Conservation (phyloP, 2,797 vertebrate genomes). For the Notamacropus eugenii region DNA sequence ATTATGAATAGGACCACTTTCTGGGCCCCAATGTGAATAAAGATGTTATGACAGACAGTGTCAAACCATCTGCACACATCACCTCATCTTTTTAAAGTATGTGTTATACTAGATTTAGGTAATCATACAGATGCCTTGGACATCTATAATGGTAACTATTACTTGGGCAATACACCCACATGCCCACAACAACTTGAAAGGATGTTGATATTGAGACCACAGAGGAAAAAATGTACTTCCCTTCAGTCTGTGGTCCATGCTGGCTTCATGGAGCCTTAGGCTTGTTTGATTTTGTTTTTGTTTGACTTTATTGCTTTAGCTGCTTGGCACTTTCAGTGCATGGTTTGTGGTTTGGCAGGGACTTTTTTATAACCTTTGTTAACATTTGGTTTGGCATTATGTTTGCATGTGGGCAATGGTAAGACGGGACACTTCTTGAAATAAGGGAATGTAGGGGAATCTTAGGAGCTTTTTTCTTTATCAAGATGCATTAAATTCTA, state of each 20-base stretch:
- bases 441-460: background rate
- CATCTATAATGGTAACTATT: background rate
- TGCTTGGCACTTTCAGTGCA: conserved; percentile 38
- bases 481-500: conserved; percentile 13
- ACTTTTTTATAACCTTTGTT: conserved; percentile 50
- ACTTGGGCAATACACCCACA: background rate
- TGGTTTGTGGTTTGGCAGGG: conserved; percentile 37
- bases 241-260: conserved; percentile 10
- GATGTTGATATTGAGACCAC: background rate
- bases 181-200: background rate
- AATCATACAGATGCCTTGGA: background rate
- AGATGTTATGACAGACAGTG: background rate
- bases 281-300: conserved; percentile 33
- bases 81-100: background rate
- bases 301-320: conserved; percentile 43
- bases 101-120: background rate
- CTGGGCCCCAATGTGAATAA: background rate
- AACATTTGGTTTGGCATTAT: conserved; percentile 46
- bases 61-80: background rate
- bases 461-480: background rate
- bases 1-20: background rate
- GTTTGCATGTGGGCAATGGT: background rate
- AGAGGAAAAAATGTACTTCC: conserved; percentile 4
- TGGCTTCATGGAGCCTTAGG: background rate
- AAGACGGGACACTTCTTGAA: conserved; percentile 18